Evolutionary conservation across 1,140 invertebrate species (phyloP).

Genomic region (Globodera rostochiensis): DNA sequence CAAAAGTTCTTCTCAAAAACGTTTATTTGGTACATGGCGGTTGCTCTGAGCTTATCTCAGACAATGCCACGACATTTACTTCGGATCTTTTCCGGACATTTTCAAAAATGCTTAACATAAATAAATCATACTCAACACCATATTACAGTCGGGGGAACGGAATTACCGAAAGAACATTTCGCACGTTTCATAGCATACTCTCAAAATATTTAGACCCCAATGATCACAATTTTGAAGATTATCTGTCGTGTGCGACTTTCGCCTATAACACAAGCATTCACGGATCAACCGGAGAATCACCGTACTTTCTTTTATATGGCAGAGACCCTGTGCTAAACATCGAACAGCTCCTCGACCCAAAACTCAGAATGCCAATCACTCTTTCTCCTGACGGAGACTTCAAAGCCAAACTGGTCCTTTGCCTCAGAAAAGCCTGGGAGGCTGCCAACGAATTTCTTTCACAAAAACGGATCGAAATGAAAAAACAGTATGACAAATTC

Average conservation of each 20-base stretch:
- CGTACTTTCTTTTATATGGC: constrained; percentile 34
- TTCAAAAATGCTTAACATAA: constrained; percentile 11
- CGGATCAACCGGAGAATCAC: constrained; percentile 21
- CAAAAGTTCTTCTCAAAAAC: constrained; percentile 26
- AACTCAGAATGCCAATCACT: neutral
- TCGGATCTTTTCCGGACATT: constrained; percentile 32
- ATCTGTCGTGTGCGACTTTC: constrained; percentile 4
- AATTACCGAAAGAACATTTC: constrained; percentile 12
- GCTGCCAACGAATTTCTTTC: neutral
- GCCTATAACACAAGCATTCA: constrained; percentile 38
- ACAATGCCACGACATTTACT: constrained; percentile 32
- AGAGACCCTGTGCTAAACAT: constrained; percentile 30
- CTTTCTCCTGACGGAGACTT: neutral
- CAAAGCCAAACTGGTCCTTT: neutral
- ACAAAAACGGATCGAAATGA: neutral
- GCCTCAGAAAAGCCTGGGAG: constrained; percentile 27
- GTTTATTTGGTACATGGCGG: constrained; percentile 28
- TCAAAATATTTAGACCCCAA: constrained; percentile 24
- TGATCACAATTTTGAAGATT: constrained; percentile 31
- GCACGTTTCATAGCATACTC: constrained; percentile 31
- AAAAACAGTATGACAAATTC: constrained; percentile 34
- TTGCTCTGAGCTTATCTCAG: constrained; percentile 17
- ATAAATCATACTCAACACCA: constrained; percentile 28
- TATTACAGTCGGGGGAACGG: constrained; percentile 31
- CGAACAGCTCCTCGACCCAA: constrained; percentile 21